Conservation (phyloP, 2,113 vertebrate genomes). For the Zeus faber region DNA sequence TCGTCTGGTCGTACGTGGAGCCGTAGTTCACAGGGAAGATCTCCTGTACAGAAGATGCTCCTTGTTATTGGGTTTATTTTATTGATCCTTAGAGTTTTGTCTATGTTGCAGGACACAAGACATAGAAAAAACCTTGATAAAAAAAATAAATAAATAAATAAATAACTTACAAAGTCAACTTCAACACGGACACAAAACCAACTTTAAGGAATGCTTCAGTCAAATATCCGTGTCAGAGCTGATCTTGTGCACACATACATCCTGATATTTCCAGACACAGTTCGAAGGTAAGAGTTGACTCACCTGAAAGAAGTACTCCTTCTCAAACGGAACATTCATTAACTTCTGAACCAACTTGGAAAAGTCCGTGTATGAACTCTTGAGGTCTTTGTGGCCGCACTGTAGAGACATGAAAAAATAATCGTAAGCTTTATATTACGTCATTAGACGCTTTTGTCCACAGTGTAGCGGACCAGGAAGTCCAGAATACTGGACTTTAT, state of each 20-base stretch:
- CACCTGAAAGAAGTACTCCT: conserved; percentile 56
- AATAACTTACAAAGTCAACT: too few species aligned
- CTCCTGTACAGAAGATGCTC: conserved; percentile 46
- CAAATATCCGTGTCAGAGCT: not conserved
- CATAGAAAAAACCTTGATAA: too few species aligned
- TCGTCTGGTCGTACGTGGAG: conserved; percentile 55
- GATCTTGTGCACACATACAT: not conserved
- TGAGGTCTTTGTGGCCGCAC: conserved; percentile 37
- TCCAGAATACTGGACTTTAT: not conserved
- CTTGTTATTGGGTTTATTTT: not conserved
- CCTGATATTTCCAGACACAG: not conserved
- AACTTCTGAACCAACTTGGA: conserved; percentile 52
- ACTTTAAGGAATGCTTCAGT: too few species aligned
- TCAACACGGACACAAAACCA: too few species aligned
- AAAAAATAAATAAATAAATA: too few species aligned
- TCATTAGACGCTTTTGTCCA: not conserved
- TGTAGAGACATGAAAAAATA: conserved; percentile 8
- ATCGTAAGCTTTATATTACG: not conserved
- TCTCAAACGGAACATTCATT: conserved; percentile 50
- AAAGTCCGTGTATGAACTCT: conserved; percentile 50
- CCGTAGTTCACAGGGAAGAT: conserved; percentile 73
- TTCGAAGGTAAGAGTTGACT: conserved; percentile 5
- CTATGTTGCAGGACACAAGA: not conserved
- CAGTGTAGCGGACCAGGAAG: not conserved
- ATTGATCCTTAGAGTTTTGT: not conserved